Base-by-base conservation (phyloP, 2,797 vertebrate species). In the Microctenopoma steveboyesi region DNA sequence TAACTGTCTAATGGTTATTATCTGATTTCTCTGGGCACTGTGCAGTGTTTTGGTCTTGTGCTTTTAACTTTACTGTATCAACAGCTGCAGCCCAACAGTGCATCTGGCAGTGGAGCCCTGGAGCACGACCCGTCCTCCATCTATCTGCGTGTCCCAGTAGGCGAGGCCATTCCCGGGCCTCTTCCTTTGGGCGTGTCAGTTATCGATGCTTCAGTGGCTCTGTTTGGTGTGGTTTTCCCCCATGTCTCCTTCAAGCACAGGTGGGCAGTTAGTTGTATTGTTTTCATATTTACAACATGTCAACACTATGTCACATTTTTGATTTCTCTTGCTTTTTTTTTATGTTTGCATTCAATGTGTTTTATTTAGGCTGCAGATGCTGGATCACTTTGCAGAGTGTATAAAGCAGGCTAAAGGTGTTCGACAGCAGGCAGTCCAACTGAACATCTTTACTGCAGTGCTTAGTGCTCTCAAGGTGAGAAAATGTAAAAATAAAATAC, bases 381-480 rank as follows among this genome's bases (percentile, higher is more conserved):
- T 99, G 76, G 98, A 99, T 91, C 98, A 99, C 89, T 99, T 99
- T 93, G 98, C 98, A 11, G 98, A 99, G 88, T 99, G 98, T 81
- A 96, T 99, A 76, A 99, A 99, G 86, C 98, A 99, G 90, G 98
- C 98, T 46, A 99, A 99, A 92, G 97, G 98, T 57, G 95, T 99
- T 82, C 95, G 98, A 49, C 98, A 99, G 87, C 98, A 99, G 89
- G 97, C 98, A 2, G 98, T 99, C 59, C 98, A 99, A 79, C 94
- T 99, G 45, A 99, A 99, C 91, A 99, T 99, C 77, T 99, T 99
- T 75, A 99, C 98, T 56, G 97, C 97, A 58, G 98, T 99, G 60
- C 96, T 99, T 43, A 99, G 98, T 86, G 98, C 98, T 50, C 93
- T 99, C 27, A 99, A 99, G 96, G 98, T 98, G 69, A 86, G 83